Percentiles rank a stretch among this genome's conserved stretches.
Evolutionary conservation across 1,140 invertebrate species (phyloP).

Genomic region (Diorhabda elongata): DNA sequence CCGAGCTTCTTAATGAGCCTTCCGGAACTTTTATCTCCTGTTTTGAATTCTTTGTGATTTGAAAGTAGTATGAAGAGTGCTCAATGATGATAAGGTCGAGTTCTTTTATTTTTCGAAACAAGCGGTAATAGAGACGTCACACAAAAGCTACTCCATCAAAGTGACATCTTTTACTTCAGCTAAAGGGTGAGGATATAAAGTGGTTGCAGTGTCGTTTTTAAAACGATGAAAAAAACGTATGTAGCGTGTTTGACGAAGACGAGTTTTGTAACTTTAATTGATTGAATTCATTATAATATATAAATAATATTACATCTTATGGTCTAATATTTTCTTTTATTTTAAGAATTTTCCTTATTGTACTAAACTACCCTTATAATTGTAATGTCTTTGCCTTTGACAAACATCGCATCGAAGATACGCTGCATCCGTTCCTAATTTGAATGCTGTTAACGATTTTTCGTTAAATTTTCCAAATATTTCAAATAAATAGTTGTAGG

Average conservation of each 20-base stretch:
- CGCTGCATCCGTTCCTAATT: no score
- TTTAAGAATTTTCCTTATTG: no score
- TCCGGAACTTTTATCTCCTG: slow-evolving; percentile 22
- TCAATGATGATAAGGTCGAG: slow-evolving; percentile 17
- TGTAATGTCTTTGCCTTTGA: no score
- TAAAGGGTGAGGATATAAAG: slow-evolving; percentile 11
- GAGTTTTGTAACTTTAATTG: not conserved
- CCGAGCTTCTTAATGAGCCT: slow-evolving; percentile 13
- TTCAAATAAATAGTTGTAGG: no score
- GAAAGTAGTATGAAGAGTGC: slow-evolving; percentile 11
- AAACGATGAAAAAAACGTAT: slow-evolving; percentile 1
- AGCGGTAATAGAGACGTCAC: slow-evolving; percentile 11
- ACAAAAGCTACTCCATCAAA: slow-evolving; percentile 7
- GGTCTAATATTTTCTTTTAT: no score
- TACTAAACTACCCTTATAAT: no score
- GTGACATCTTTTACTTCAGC: slow-evolving; percentile 17
- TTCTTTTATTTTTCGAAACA: slow-evolving; percentile 3
- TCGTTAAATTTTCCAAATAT: no score
- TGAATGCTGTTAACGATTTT: no score
- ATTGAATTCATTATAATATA: no score
- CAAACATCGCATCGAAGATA: no score
- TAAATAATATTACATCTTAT: no score
- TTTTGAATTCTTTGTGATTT: slow-evolving; percentile 19
- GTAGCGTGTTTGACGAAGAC: not conserved
- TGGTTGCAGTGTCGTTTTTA: slow-evolving; percentile 7